Conservation (phyloP, 1,140 invertebrate genomes). For the Brachionus calyciflorus region DNA sequence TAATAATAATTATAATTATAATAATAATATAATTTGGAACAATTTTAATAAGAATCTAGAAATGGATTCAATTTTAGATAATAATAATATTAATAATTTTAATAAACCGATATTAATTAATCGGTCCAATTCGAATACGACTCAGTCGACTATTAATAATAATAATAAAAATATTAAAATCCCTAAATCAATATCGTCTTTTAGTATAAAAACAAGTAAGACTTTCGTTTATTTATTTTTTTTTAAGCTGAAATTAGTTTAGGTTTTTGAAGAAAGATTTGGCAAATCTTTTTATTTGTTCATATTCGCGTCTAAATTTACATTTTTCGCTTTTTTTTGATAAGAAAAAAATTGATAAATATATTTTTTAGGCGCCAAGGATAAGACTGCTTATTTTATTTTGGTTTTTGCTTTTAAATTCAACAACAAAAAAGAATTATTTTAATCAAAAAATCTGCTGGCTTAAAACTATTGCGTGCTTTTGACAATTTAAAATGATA, state of each 20-base stretch:
- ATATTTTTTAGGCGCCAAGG: no score
- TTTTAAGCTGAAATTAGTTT: background rate
- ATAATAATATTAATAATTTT: background rate
- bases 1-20: background rate
- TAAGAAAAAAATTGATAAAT: no score
- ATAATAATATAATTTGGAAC: background rate
- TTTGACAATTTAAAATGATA: no score
- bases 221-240: background rate
- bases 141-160: background rate
- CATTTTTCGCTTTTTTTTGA: background rate
- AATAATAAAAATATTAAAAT: constrained; percentile 16
- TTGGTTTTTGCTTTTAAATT: no score
- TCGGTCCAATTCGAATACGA: background rate
- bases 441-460: no score
- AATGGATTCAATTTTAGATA: constrained; percentile 44
- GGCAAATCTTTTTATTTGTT: no score
- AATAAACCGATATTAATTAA: background rate
- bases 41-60: constrained; percentile 38
- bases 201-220: constrained; percentile 28
- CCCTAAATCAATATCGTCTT: constrained; percentile 25
- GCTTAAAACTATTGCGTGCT: no score
- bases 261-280: background rate
- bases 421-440: no score
- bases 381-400: no score
- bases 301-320: background rate